Percentiles rank a stretch among this genome's conserved stretches.
These are phyloP conservation scores for Perithous albicinctus DNA, from an alignment of 2,888 invertebrate genomes.

Conservation along the genomic window DNA sequence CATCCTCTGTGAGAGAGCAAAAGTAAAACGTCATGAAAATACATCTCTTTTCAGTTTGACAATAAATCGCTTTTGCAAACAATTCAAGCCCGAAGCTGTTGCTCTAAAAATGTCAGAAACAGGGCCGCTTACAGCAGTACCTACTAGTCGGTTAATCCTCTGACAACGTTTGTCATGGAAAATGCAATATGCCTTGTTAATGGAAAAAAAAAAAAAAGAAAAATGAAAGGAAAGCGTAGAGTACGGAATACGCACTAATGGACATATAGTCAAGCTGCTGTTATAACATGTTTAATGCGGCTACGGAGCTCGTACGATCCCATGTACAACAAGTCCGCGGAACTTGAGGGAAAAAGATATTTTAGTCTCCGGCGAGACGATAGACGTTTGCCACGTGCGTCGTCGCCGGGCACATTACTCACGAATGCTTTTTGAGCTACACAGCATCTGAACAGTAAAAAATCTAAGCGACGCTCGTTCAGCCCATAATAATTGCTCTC, in stretches of 20 bases:
- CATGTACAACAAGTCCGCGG: neutral
- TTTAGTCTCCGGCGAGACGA: slow-evolving; percentile 66
- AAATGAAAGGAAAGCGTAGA: neutral
- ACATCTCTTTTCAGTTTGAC: too few species aligned
- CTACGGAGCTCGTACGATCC: neutral
- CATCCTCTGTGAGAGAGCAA: too few species aligned
- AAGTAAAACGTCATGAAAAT: too few species aligned
- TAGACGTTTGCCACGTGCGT: slow-evolving; percentile 29
- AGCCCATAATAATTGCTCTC: neutral
- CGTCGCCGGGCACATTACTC: slow-evolving; percentile 68
- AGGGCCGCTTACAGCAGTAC: too few species aligned
- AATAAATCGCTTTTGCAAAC: too few species aligned
- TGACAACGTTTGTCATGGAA: neutral
- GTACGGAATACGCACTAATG: neutral
- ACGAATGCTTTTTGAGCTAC: too few species aligned
- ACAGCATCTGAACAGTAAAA: too few species aligned
- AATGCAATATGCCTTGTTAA: neutral
- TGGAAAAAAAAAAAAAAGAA: neutral
- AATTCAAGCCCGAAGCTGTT: too few species aligned
- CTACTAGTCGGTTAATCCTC: too few species aligned
- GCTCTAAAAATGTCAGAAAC: too few species aligned
- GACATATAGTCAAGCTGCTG: slow-evolving; percentile 11
- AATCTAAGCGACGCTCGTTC: too few species aligned
- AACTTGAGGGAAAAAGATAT: slow-evolving; percentile 68
- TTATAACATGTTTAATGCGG: slow-evolving; percentile 5